Percentiles rank a stretch among this genome's conserved stretches.
These are phyloP conservation scores for Chrysomela aeneicollis DNA, from an alignment of 2,888 invertebrate species.

Conservation along the genomic window DNA sequence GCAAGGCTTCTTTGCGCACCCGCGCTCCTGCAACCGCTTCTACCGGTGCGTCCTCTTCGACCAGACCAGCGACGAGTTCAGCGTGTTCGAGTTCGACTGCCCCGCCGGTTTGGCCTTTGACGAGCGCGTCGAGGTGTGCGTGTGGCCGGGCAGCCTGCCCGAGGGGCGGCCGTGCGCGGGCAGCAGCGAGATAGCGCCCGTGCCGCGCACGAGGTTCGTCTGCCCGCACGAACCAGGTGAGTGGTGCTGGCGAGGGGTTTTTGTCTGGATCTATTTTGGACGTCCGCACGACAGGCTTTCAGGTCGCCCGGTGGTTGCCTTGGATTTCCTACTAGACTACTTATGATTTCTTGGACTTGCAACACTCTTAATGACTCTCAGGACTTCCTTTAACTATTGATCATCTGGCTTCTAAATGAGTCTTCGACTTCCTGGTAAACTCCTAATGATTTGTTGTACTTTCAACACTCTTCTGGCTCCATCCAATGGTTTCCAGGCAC, in stretches of 20 bases:
- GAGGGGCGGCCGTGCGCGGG: constrained; percentile 78
- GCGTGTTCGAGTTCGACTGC: constrained; percentile 83
- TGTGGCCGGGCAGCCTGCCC: constrained; percentile 79
- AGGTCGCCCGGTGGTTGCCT: too few species aligned
- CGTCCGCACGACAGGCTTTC: not conserved
- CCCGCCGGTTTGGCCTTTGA: constrained; percentile 81
- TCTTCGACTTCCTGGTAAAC: too few species aligned
- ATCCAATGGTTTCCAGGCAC: too few species aligned
- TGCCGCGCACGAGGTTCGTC: constrained; percentile 71
- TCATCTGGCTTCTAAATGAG: too few species aligned
- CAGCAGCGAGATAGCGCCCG: constrained; percentile 80
- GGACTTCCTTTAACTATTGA: too few species aligned
- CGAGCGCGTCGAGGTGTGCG: constrained; percentile 78
- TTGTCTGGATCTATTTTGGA: not conserved
- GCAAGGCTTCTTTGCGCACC: constrained; percentile 82
- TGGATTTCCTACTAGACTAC: too few species aligned
- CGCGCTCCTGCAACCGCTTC: constrained; percentile 78
- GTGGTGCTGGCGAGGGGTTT: not conserved
- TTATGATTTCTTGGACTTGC: too few species aligned
- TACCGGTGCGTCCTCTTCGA: constrained; percentile 84
- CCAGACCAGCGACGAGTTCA: constrained; percentile 76
- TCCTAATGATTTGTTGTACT: too few species aligned
- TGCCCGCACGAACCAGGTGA: constrained; percentile 72
- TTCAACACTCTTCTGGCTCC: too few species aligned
- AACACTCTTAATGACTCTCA: too few species aligned